Evolutionary conservation across 1,140 invertebrate species (phyloP), one percentile per base, ranked within the genome.

Genomic region (Drosophila aff.): DNA sequence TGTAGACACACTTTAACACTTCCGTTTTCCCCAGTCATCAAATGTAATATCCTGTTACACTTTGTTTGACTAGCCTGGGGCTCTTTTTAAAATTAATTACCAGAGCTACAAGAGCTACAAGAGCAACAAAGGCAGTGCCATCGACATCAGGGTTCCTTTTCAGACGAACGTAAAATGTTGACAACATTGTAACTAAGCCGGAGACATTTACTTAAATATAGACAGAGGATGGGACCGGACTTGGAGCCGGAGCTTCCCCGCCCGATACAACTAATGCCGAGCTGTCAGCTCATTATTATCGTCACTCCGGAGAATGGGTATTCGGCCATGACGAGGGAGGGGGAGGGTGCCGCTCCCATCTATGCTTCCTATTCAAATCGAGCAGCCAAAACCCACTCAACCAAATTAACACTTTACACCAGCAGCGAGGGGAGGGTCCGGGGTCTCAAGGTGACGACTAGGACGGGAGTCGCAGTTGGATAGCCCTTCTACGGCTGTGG

Each of bases 31-130:
- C 60, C 78, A 90, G 81, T 84, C 81, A 76, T 87, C 83, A 87
- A 90, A 90, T 90, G 85, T 89, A 89, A 89, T 89, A 89, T 90
- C 85, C 84, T 89, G 84, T 89, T 89, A 84, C 81, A 89, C 85
- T 84, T 89, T 89, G 84, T 84, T 89, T 90, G 85, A 84, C 85
- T 89, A 75, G 77, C 84, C 84, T 65, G 68, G 69, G 76, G 84
- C 85, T 81, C 81, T 89, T 89, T 89, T 89, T 90, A 84, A 90
- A 89, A 89, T 89, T 89, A 89, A 89, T 89, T 89, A 89, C 84
- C 85, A 89, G 84, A 74, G 80, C 73, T 71, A 60, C 67, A 72
- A 89, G 84, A 74, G 80, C 73, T 71, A 60, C 67, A 72, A 65
- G 66, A 72, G 76, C 76, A 72, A 79, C 76, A 79, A 72, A 79